Base-by-base conservation (phyloP, 1,140 invertebrate species). In the Drosophila pseudoobscura region DNA sequence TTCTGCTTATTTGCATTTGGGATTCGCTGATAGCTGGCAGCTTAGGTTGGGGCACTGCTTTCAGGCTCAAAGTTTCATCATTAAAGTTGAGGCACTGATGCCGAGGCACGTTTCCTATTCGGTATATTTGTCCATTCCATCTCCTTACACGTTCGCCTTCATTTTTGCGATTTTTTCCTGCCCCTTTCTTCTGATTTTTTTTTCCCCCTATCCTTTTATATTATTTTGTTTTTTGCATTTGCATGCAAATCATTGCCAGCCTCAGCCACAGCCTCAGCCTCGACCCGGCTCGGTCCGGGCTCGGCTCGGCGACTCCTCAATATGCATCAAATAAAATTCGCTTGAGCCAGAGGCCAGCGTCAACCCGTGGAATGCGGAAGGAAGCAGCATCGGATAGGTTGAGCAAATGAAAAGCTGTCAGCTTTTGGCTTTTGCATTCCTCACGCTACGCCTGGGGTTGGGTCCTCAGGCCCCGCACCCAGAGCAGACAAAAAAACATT, bases 1-100 rank as follows among this genome's bases (percentile, higher is more conserved):
- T 11, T 53, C 50, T 57, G 60, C 63, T 63, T 74, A 74, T 75
- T 75, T 75, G 73, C 71, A 75, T 75, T 66, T 66, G 51, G 31
- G 60, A 75, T 73, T 70, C 39, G 41, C 11, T 22, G 35, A 22
- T 22, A 13, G 56, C 26, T 13, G n/a, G 50, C n/a, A 63, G 53
- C 68, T 59, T 43, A 56, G 58, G 17, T 50, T 26, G 11, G 4
- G 35, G 11, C 35, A 13, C 3, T 39, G 11, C 31, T 11, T 35
- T 35, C 29, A 7, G 29, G 39, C 63, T 65, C 13, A 65, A 73
- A 80, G 64, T 85, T 88, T 88, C 62, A 60, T 82, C 68, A 88
- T 83, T 75, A 85, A 85, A 88, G 59, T 88, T 82, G 57, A 22
- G 11, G 6, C 53, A 31, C 22, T 65, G 47, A 76, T 76, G 72